Percentiles rank a stretch among this genome's conserved stretches.
phyloP scores from a whole-genome alignment of 2,888 invertebrate species.

The Acanthosepion pharaonis region DNA sequence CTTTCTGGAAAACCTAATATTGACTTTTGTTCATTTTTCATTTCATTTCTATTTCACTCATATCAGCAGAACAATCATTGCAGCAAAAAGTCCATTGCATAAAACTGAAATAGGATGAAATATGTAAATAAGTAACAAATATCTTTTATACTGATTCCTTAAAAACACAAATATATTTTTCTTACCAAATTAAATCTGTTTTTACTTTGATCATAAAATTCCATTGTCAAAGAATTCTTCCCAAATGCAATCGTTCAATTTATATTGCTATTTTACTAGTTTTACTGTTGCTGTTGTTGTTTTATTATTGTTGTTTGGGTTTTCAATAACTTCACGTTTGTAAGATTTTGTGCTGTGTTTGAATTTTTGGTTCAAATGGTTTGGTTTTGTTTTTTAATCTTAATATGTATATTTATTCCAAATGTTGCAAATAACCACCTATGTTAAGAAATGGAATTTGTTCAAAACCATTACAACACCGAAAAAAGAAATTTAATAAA shows the following conservation, averaged over 20 bases:
- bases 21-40: neutral
- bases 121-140: neutral
- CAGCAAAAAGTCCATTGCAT: neutral
- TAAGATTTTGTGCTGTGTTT: neutral
- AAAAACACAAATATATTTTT: too few species aligned
- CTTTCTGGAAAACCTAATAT: neutral
- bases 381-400: neutral
- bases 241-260: too few species aligned
- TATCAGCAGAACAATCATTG: neutral
- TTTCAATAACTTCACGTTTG: neutral
- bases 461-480: conserved; percentile 12
- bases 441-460: neutral
- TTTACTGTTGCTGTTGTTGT: neutral
- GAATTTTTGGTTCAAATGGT: neutral
- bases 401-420: neutral
- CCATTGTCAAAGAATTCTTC: too few species aligned
- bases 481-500: too few species aligned
- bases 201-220: too few species aligned
- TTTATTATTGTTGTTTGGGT: neutral
- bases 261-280: too few species aligned
- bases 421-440: neutral
- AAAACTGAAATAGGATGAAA: neutral
- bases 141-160: neutral
- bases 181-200: too few species aligned
- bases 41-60: neutral